These are phyloP conservation scores for Misgurnus mizolepis DNA, from an alignment of 2,113 vertebrate species.

Conservation along the genomic window DNA sequence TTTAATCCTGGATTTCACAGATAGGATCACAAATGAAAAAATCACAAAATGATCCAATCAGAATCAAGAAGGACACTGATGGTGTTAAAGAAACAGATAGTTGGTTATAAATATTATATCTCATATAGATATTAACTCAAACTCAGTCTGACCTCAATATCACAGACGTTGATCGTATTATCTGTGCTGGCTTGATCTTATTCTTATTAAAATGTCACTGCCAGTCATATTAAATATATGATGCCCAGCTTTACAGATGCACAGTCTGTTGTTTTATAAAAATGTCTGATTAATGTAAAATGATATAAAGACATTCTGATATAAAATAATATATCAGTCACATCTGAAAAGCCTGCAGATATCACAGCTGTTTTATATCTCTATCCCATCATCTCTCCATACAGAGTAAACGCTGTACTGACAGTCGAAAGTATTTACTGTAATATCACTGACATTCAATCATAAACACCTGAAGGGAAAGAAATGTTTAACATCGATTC, in stretches of 20 bases:
- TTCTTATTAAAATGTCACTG: background rate
- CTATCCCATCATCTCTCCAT: too few relatives aligned
- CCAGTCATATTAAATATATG: background rate
- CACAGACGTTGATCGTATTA: background rate
- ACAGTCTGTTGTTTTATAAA: background rate
- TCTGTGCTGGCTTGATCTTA: background rate
- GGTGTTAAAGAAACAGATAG: background rate
- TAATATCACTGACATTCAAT: background rate
- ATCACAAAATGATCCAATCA: background rate
- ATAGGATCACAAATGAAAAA: too few relatives aligned
- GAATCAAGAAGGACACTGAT: background rate
- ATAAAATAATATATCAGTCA: background rate
- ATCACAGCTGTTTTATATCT: too few relatives aligned
- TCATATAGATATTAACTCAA: background rate
- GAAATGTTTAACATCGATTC: background rate
- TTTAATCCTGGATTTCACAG: too few relatives aligned
- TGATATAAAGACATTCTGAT: background rate
- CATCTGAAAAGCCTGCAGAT: too few relatives aligned
- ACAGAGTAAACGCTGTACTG: background rate
- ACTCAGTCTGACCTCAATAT: constrained; percentile 21
- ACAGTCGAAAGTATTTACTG: background rate
- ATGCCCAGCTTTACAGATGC: background rate
- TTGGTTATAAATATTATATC: background rate
- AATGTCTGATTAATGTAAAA: background rate
- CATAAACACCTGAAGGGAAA: background rate